Conservation (phyloP, 2,888 invertebrate genomes). For the Agonopterix alstromeriana region DNA sequence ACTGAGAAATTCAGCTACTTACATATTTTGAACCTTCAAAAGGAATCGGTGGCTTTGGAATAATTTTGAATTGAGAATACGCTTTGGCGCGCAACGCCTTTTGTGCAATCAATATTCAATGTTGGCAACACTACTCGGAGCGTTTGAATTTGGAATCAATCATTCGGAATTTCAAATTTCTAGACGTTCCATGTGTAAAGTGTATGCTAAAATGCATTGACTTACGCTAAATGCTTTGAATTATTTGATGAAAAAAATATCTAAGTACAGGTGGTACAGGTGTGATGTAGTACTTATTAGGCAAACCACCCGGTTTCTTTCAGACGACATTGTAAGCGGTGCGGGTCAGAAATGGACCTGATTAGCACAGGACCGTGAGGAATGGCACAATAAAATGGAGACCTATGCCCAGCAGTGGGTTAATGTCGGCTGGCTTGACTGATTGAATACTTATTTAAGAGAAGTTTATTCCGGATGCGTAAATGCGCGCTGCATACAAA, state of each 20-base stretch:
- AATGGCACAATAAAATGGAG: no score
- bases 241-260: slow-evolving; percentile 6
- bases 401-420: no score
- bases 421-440: no score
- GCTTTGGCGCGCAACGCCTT: slow-evolving; percentile 71
- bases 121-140: slow-evolving; percentile 56
- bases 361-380: no score
- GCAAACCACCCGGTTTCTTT: no score
- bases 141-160: slow-evolving; percentile 62
- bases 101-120: slow-evolving; percentile 78
- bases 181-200: slow-evolving; percentile 35
- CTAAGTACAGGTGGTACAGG: no score
- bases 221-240: neutral
- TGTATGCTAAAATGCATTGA: neutral
- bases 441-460: no score
- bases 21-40: slow-evolving; percentile 75
- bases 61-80: slow-evolving; percentile 77
- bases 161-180: slow-evolving; percentile 51
- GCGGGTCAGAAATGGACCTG: no score
- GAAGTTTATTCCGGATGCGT: no score
- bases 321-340: no score
- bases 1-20: slow-evolving; percentile 69
- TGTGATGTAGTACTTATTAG: no score
- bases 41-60: slow-evolving; percentile 65
- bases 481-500: no score